Percentiles rank a stretch among this genome's conserved stretches.
Conservation (phyloP, 2,888 invertebrate genomes). For the Ramazzottius varieornatus region DNA sequence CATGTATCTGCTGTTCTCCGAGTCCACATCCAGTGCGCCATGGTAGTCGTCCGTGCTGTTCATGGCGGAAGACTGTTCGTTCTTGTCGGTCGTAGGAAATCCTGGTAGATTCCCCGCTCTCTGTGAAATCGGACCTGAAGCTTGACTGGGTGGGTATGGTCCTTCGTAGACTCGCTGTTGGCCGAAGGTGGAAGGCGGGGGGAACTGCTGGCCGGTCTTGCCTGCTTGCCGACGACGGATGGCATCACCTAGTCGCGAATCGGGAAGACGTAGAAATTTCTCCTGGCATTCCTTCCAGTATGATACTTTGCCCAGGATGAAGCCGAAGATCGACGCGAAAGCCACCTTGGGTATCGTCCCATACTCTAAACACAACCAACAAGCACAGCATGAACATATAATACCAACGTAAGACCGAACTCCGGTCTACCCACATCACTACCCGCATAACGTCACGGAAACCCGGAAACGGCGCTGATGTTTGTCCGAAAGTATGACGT, state of each 20-base stretch:
- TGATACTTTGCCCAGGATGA: background rate
- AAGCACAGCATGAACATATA: no score
- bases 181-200: background rate
- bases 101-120: no score
- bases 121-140: no score
- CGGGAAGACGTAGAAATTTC: background rate
- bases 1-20: background rate
- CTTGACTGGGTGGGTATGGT: background rate
- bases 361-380: no score
- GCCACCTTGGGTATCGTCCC: background rate
- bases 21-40: background rate
- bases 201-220: background rate
- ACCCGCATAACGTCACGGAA: no score
- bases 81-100: no score
- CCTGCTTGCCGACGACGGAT: background rate
- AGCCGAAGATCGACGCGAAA: background rate
- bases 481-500: no score
- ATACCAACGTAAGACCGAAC: no score
- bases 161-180: background rate
- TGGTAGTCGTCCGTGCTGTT: background rate
- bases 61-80: background rate
- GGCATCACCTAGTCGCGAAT: background rate
- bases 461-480: no score
- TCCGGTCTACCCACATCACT: no score
- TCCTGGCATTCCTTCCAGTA: background rate